Conservation (phyloP, 2,113 vertebrate genomes). For the Orthonyx spaldingii region DNA sequence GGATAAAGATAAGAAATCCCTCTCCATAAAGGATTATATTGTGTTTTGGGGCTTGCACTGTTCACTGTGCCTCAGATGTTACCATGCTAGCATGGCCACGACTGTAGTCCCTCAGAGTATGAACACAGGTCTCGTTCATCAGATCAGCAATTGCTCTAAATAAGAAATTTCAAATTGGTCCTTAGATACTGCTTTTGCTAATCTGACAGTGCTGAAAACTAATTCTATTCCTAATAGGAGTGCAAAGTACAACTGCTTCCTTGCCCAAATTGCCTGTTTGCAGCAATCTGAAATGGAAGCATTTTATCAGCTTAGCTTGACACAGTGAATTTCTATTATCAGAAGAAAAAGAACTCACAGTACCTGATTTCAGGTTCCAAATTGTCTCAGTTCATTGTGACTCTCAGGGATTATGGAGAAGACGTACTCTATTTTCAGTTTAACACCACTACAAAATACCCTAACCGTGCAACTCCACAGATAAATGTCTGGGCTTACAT, state of each 20-base stretch:
- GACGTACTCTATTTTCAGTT: neutral
- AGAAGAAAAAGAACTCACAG: neutral
- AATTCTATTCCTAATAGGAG: neutral
- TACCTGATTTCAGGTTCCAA: neutral
- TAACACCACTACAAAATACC: neutral
- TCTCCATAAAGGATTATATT: neutral
- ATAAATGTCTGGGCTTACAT: neutral
- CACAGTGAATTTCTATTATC: neutral
- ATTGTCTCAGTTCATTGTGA: neutral
- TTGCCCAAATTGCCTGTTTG: neutral
- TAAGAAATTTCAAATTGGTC: neutral
- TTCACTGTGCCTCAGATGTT: neutral
- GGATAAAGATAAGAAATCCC: neutral
- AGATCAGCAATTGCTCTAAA: neutral
- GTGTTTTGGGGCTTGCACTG: neutral
- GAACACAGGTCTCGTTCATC: neutral
- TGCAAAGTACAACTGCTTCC: neutral
- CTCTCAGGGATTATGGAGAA: neutral
- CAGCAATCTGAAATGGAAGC: neutral
- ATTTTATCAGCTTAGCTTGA: conserved; percentile 8
- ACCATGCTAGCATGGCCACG: neutral
- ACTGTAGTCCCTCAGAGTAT: neutral
- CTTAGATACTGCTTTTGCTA: neutral
- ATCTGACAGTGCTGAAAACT: neutral
- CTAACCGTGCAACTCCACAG: neutral